Evolutionary conservation across 2,113 vertebrate genomes (phyloP), one percentile per base, ranked within the genome.

Genomic region (Ariopsis seemanni): DNA sequence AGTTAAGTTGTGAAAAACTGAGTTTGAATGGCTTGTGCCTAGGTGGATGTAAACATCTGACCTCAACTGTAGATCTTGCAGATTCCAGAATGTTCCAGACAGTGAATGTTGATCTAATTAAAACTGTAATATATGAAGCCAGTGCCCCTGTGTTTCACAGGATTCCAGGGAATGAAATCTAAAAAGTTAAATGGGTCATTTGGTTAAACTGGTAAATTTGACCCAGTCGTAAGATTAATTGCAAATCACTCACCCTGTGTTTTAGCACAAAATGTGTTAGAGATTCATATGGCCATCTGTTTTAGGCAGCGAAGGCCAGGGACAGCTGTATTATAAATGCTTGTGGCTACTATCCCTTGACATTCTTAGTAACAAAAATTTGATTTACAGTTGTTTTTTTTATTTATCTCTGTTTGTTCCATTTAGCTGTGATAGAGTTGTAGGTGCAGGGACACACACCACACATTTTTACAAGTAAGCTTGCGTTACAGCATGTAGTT

Each of bases 401-500:
- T 11, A 57, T 77, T 72, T 62, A 34, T 58, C 52, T 74, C 22
- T 52, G n/a, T 55, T 42, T 34, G 17, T 22, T 87, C 6, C n/a
- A 30, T 7, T 72, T 22, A 11, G 34, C 15, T 62, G 65, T 72
- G 52, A 30, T 55, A 62, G 14, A 60, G 15, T 1, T 58, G 65
- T 86, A 50, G 50, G 50, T 4, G 69, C n/a, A 65, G 78, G 50
- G 62, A 82, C 22, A 12, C 55, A 83, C 12, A 78, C 57, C 71
- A 48, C 65, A 67, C 27, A 1, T 81, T 81, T 86, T 86, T 18
- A 69, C 52, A 55, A 57, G 83, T 17, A 7, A 72, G 57, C 25
- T 27, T 58, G 30, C 7, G 22, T 72, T 53, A 57, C 52, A 82
- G 78, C 48, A 17, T 87, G 15, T 57, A 48, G 27, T 83, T 27